A percentile compares a stretch with the other conserved stretches of the same genome.
Conservation (phyloP, 2,113 vertebrate genomes). For the Collichthys lucidus region DNA sequence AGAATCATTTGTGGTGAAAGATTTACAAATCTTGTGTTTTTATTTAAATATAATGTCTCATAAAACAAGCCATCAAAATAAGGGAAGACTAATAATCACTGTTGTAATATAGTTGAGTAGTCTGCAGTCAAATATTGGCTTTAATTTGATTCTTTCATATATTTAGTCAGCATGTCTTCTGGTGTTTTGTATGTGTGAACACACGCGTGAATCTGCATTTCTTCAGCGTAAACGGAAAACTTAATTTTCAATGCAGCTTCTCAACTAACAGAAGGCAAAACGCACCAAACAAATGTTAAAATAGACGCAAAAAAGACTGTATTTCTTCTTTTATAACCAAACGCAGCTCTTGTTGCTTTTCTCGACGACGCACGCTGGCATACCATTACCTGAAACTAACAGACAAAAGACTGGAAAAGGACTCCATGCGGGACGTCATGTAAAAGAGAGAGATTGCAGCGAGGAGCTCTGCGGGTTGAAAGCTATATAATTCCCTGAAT, state of each 20-base stretch:
- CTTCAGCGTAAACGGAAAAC: background rate
- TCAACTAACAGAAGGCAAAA: background rate
- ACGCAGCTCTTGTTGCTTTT: slow-evolving; percentile 1
- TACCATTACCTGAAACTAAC: background rate
- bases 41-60: too few species aligned
- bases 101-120: too few species aligned
- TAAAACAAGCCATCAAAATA: too few species aligned
- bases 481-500: background rate
- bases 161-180: too few species aligned
- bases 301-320: background rate
- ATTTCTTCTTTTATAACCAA: background rate
- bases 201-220: background rate
- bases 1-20: too few species aligned
- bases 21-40: too few species aligned
- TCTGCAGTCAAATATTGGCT: too few species aligned
- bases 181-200: too few species aligned
- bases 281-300: background rate
- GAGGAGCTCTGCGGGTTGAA: background rate
- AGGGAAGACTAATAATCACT: too few species aligned
- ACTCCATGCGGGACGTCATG: background rate
- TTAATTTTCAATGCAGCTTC: background rate
- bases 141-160: too few species aligned
- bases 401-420: background rate
- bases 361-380: background rate
- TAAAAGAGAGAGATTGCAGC: background rate